phyloP scores from a whole-genome alignment of 2,888 invertebrate genomes.

The Lasius platythorax region DNA sequence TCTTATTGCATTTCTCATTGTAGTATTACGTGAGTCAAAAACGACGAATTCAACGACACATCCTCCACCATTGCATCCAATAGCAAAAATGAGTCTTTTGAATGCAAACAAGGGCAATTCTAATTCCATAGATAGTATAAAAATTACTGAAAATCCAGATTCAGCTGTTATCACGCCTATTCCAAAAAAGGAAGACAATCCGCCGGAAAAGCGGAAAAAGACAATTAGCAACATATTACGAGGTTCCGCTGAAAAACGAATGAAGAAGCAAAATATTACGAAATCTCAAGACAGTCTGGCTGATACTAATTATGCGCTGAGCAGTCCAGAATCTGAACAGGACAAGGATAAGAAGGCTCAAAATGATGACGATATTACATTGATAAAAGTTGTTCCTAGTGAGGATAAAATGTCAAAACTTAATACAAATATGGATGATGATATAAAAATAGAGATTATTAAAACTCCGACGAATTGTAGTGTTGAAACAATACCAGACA shows the following conservation, averaged over 20 bases:
- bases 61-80: slow-evolving; percentile 84
- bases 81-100: slow-evolving; percentile 83
- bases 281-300: slow-evolving; percentile 81
- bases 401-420: slow-evolving; percentile 80
- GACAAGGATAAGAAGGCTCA: slow-evolving; percentile 83
- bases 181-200: slow-evolving; percentile 82
- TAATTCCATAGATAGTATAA: slow-evolving; percentile 82
- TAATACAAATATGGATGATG: slow-evolving; percentile 78
- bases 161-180: slow-evolving; percentile 85
- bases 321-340: slow-evolving; percentile 82
- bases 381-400: slow-evolving; percentile 83
- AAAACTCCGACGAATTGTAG: slow-evolving; percentile 77
- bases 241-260: slow-evolving; percentile 80
- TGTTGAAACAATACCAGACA: slow-evolving; percentile 69
- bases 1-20: slow-evolving; percentile 8
- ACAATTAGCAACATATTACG: slow-evolving; percentile 83
- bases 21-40: slow-evolving; percentile 84
- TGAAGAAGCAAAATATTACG: slow-evolving; percentile 80
- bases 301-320: slow-evolving; percentile 80
- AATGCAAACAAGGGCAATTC: slow-evolving; percentile 78
- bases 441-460: slow-evolving; percentile 84
- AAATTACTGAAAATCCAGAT: slow-evolving; percentile 84
- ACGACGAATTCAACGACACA: slow-evolving; percentile 81
- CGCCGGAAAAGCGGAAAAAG: slow-evolving; percentile 81
- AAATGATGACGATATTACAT: slow-evolving; percentile 84